These are phyloP conservation scores for Melanocharis versteri DNA, from an alignment of 2,113 vertebrate species.

Conservation along the genomic window DNA sequence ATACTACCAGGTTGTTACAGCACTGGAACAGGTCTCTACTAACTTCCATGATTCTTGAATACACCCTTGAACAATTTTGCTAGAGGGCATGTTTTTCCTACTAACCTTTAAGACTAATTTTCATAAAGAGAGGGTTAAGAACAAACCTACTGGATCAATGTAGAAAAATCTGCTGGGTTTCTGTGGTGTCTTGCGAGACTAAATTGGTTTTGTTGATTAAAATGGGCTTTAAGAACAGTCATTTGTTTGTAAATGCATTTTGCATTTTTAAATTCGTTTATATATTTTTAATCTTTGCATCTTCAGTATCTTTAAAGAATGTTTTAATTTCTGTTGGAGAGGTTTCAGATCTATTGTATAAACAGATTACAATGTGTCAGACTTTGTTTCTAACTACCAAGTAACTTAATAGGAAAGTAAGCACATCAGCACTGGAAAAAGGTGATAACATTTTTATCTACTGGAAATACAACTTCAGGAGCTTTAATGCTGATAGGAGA, in stretches of 20 bases:
- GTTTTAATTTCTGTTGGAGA: neutral
- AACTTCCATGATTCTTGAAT: neutral
- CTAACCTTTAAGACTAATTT: neutral
- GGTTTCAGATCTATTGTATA: constrained; percentile 9
- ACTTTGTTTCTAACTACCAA: constrained; percentile 36
- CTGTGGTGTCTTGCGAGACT: neutral
- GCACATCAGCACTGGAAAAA: constrained; percentile 17
- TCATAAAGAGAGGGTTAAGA: neutral
- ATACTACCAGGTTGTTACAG: constrained; percentile 10
- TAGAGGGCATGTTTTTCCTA: neutral
- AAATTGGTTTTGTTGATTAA: neutral
- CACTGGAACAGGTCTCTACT: neutral
- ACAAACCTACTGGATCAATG: neutral
- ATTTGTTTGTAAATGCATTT: neutral
- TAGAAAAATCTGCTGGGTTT: neutral
- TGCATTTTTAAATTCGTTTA: neutral
- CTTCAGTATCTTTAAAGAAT: neutral
- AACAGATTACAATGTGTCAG: constrained; percentile 38
- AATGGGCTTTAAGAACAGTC: neutral
- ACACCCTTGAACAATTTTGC: neutral
- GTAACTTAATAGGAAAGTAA: constrained; percentile 33
- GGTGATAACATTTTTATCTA: constrained; percentile 51
- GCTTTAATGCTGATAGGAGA: constrained; percentile 37
- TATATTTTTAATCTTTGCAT: neutral
- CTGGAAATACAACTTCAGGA: constrained; percentile 37